Evolutionary conservation across 2,888 invertebrate genomes (phyloP), one percentile per base, ranked within the genome.

Genomic region (Graphium colonna): DNA sequence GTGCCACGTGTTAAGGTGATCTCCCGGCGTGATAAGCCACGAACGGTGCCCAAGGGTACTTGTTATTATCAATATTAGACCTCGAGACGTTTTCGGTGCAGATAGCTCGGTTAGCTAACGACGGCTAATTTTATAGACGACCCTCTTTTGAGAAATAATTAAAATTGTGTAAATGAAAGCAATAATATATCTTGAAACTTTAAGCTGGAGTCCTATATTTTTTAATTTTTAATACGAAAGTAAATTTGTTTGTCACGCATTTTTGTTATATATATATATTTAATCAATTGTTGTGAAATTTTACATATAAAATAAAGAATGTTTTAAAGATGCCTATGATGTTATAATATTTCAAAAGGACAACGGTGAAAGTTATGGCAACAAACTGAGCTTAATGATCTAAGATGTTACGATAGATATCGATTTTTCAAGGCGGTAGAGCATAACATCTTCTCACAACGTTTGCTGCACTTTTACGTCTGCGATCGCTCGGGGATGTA

Each of bases 21-120:
- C 10, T 13, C 38, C 13, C 13, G 38, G 3, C 26, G 47, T 17
- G 52, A 52, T 52, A 52, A 12, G 17, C 38, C 52, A 52, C 52
- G 52, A 16, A 9, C n/a, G n/a, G 9, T 36, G 10, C 36, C 40
- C 26, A 28, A 38, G 43, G 38, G 28, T 47, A 10, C 42, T 43
- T 12, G 17, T 12, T 42, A 26, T 48, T 48, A 36, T 47, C 31
- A 28, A 48, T 43, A 43, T 52, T 36, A 41, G 36, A 28, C 39
- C 26, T 31, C n/a, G 28, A 41, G 51, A 45, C 40, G 40, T 33
- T 21, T 46, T 36, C 16, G 46, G 3, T 12, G n/a, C 36, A n/a
- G 2, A 36, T n/a, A 1, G n/a, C 12, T n/a, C 3, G 3, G 36
- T n/a, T 36, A 3, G 5, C 36, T 10, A n/a, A 9, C 33, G 33